A percentile compares a stretch with the other conserved stretches of the same genome.
Conservation (phyloP, 2,113 vertebrate genomes). For the Paralichthys olivaceus region DNA sequence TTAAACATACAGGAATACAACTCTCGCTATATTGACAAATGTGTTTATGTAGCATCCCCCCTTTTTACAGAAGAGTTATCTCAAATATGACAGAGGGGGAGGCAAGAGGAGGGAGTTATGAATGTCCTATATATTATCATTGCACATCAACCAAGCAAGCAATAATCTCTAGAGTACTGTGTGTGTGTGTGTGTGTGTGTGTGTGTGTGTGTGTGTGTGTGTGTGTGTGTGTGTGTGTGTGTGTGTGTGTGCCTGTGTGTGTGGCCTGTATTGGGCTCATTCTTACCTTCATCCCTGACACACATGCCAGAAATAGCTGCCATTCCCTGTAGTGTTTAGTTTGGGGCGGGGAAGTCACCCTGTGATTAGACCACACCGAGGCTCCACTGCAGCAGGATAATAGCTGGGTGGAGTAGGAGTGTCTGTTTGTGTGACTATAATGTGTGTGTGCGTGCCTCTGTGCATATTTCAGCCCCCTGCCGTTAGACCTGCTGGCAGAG, state of each 20-base stretch:
- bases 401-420: conserved; percentile 23
- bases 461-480: conserved; percentile 1
- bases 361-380: conserved; percentile 29
- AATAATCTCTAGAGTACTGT: no score
- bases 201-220: not conserved
- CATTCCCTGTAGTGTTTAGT: conserved; percentile 31
- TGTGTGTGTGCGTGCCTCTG: not conserved
- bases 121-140: no score
- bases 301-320: conserved; percentile 30
- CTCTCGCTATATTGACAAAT: no score
- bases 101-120: no score
- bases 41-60: not conserved
- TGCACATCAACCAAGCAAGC: no score
- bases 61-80: no score
- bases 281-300: not conserved
- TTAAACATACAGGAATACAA: no score
- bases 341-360: conserved; percentile 9
- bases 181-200: no score
- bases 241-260: not conserved
- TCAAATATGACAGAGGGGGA: no score
- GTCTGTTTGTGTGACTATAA: conserved; percentile 6
- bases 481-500: conserved; percentile 11
- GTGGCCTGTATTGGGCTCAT: not conserved
- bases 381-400: conserved; percentile 31
- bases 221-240: not conserved